phyloP scores from a whole-genome alignment of 2,113 vertebrate species.

The Ageneiosus marmoratus region DNA sequence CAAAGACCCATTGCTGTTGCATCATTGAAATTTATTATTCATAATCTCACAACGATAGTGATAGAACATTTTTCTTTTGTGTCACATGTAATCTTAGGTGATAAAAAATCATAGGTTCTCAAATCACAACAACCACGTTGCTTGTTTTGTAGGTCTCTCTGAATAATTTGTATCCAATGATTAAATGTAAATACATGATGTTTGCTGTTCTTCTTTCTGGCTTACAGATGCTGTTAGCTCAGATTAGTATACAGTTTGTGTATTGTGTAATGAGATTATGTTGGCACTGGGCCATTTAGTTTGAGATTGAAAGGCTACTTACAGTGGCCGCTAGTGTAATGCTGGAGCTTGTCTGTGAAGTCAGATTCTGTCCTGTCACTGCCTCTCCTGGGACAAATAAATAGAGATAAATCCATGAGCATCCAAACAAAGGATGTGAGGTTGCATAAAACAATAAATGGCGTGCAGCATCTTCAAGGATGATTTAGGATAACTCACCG shows the following conservation, averaged over 20 bases:
- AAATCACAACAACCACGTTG: not conserved
- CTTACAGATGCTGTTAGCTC: not conserved
- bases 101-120: not conserved
- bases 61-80: not conserved
- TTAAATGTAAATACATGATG: not conserved
- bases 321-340: constrained; percentile 98
- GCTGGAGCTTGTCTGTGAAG: constrained; percentile 94
- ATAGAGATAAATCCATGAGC: not conserved
- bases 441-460: not conserved
- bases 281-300: not conserved
- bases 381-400: constrained; percentile 79
- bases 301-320: constrained; percentile 66
- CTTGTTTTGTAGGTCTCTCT: not conserved
- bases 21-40: not conserved
- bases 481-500: constrained; percentile 73
- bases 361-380: constrained; percentile 89
- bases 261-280: not conserved
- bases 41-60: not conserved
- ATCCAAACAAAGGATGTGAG: not conserved
- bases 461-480: not conserved
- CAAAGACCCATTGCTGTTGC: not conserved
- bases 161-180: not conserved
- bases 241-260: not conserved
- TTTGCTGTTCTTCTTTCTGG: not conserved
- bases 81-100: not conserved